Base-by-base conservation (phyloP, 2,797 vertebrate species). In the Ptychobarbus kaznakovi region DNA sequence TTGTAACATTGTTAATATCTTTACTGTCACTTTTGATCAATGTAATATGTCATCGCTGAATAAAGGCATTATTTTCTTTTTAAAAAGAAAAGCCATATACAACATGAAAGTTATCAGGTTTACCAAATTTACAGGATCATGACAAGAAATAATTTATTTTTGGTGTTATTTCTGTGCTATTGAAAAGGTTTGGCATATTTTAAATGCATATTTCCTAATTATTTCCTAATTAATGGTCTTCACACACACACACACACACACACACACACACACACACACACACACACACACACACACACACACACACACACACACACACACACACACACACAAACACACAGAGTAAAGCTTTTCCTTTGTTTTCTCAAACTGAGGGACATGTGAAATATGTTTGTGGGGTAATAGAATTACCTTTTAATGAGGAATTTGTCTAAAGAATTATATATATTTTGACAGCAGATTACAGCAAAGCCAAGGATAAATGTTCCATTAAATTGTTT, bases 401-500 rank as follows among this genome's bases (percentile, higher is more conserved):
- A 32, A 51, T 32, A 51, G 46, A 51, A 74, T 35, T 6, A 35
- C 16, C 4, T 56, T 56, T 56, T 56, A 56, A n/a, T 56, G 18
- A 56, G 20, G 11, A 58, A 56, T 58, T 68, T 38, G 12, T 28
- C 58, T 13, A 28, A 28, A 9, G 28, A 18, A 35, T 4, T 0
- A 66, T 66, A 35, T 18, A 66, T 66, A 35, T 66, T 66, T 35
- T 66, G 15, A 38, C 20, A 51, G 78, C 15, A 35, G 28, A 83
- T 66, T 38, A 51, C 58, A 66, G 44, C 58, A 83, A 75, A 38
- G 44, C 3, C 20, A 32, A 76, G 3, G 28, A 18, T 58, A 69
- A 56, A 69, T 46, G 65, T 69, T 69, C 38, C 63, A 42, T 84
- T 65, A 20, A 35, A 63, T 73, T 22, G 35, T 63, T 49, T 82